Base-by-base conservation (phyloP, 2,113 vertebrate genomes). In the Tursiops truncatus region DNA sequence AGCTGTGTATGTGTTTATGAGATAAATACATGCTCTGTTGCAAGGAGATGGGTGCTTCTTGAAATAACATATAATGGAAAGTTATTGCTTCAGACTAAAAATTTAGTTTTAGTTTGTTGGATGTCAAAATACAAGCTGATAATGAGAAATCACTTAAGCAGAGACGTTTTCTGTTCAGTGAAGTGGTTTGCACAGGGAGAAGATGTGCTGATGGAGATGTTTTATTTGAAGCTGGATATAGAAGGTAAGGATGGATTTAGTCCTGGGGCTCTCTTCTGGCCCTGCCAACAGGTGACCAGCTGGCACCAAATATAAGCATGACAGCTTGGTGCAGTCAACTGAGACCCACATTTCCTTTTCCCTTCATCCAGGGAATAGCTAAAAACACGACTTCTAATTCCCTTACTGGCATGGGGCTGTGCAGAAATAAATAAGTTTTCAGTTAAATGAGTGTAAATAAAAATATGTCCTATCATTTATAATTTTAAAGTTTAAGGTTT, bases 41-140 rank as follows among this genome's bases (percentile, higher is more conserved):
- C 38, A 77, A 94, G 17, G 74, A 96, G n/a, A 77, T 31, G 21
- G 23, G 11, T 79, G 31, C 65, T 56, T 82, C 58, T 96, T 77
- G 50, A 62, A 91, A 67, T 41, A 95, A 62, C 9, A 21, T 73
- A 18, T 31, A 62, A 68, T 73, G 44, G 62, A 82, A 94, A 95
- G 70, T 77, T 62, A 86, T 14, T 71, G 21, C 53, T 21, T 95
- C 33, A 17, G 13, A 79, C 47, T 87, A 92, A 53, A 95, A 47
- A 86, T 60, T 85, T 71, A 26, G 67, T 67, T 95, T 96, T 93
- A 92, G 90, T 97, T 88, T 88, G 70, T 88, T 88, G 80, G 60
- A 28, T 96, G 88, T 91, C 83, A 93, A 89, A 86, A 89, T 91
- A 76, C 80, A 96, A 91, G 81, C 91, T n/a, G 88, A 81, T 96